Conservation (phyloP, 2,113 vertebrate species). For the Nothoprocta perdicaria region DNA sequence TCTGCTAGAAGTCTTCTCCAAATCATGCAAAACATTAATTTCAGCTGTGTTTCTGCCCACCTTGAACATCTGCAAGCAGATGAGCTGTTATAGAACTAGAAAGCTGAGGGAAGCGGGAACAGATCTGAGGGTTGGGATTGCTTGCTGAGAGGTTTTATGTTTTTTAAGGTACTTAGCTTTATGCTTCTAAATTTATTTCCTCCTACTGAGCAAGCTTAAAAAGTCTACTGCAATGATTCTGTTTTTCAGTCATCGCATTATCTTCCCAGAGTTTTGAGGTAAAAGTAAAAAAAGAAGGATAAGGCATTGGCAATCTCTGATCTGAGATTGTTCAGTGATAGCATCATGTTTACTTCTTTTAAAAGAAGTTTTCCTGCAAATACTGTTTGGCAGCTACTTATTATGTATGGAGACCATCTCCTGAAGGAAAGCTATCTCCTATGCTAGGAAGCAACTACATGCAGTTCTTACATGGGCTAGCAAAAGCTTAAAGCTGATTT, state of each 20-base stretch:
- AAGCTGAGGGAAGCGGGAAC: background rate
- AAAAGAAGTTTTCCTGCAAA: background rate
- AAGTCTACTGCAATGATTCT: background rate
- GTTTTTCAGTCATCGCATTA: background rate
- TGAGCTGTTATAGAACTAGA: background rate
- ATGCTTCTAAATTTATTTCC: background rate
- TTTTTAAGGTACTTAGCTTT: background rate
- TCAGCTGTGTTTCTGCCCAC: background rate
- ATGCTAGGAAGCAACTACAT: background rate
- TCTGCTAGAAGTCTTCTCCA: background rate
- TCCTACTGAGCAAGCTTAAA: background rate
- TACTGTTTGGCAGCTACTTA: background rate
- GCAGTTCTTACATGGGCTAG: background rate
- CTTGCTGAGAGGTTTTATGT: background rate
- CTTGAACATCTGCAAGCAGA: background rate
- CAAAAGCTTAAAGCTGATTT: background rate
- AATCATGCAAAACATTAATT: background rate
- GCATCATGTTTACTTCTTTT: background rate
- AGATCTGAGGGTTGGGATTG: background rate
- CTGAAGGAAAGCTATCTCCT: background rate
- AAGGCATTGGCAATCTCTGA: background rate
- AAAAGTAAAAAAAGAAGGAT: background rate
- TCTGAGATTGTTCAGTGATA: background rate
- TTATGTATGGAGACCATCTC: background rate
- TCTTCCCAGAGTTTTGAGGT: background rate